Base-by-base conservation (phyloP, 2,797 vertebrate genomes). In the Lycodopsis pacificus region DNA sequence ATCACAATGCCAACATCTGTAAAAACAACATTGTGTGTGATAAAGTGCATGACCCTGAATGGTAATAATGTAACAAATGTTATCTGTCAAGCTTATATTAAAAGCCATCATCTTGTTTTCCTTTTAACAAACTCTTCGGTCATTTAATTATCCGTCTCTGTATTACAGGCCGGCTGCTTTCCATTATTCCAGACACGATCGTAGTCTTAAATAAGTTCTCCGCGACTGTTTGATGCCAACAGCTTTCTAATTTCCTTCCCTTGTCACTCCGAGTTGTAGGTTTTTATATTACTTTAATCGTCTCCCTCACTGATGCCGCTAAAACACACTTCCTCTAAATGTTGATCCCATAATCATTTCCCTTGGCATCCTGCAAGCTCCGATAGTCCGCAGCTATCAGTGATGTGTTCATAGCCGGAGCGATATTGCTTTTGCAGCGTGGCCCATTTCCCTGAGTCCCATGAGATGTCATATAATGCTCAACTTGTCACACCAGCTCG, bases 281-380 rank as follows among this genome's bases (percentile, higher is more conserved):
- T 78, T 87, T 86, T 79, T 46, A 46, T 69, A 54, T 74, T 10
- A 42, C 85, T 88, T 81, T 86, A 83, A 88, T 89, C 56, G 51
- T 65, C 69, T 84, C 68, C 56, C 64, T 83, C 71, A 40, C 71
- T 73, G 75, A 82, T 27, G 83, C 54, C 0, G n/a, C 77, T 85
- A 69, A 83, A 80, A 84, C 80, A 86, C 82, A 80, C 74, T 85
- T 77, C 72, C 76, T 74, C 73, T 76, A 87, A 85, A 85, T 82
- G 78, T 74, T 84, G 83, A 88, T 86, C 74, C 82, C 69, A 62
- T 84, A 67, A 85, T 85, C 69, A 59, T 79, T 82, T 83, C 84
- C 79, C 84, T 53, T 4, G 70, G 81, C 78, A 19, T 76, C 63
- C 68, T 56, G 8, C 63, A 19, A 69, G 73, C 73, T 65, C 73